Conservation (phyloP, 2,888 invertebrate species). For the Andrena flavipes region DNA sequence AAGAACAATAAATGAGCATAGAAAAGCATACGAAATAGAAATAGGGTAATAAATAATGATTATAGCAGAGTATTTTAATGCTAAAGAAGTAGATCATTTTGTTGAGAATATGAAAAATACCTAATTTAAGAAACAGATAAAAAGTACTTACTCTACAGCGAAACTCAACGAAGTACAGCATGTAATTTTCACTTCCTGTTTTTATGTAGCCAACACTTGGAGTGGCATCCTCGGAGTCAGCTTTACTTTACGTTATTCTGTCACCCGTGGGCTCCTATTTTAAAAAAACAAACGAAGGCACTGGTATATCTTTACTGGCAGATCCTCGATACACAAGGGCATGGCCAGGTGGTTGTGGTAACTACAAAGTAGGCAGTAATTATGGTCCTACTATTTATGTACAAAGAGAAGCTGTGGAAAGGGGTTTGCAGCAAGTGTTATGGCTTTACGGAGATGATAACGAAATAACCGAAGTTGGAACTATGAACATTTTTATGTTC, state of each 20-base stretch:
- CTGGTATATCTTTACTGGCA: slow-evolving; percentile 94
- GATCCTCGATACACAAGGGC: slow-evolving; percentile 95
- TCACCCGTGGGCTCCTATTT: slow-evolving; percentile 98
- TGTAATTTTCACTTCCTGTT: slow-evolving; percentile 43
- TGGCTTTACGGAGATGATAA: slow-evolving; percentile 98
- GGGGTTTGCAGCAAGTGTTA: slow-evolving; percentile 96
- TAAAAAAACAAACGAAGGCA: slow-evolving; percentile 84
- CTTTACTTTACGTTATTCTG: slow-evolving; percentile 95
- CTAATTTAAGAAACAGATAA: background rate
- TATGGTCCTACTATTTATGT: slow-evolving; percentile 95
- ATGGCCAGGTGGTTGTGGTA: slow-evolving; percentile 98
- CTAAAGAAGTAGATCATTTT: background rate
- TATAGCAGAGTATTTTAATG: no score
- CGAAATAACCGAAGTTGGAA: slow-evolving; percentile 98
- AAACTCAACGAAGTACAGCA: background rate
- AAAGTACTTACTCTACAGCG: background rate
- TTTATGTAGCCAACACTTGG: slow-evolving; percentile 93
- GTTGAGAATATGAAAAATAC: background rate
- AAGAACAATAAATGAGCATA: background rate
- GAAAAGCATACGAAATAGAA: no score
- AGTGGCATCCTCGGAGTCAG: slow-evolving; percentile 94
- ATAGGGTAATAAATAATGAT: background rate
- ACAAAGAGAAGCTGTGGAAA: slow-evolving; percentile 90
- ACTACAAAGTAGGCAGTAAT: slow-evolving; percentile 97
- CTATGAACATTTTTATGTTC: slow-evolving; percentile 98